Evolutionary conservation across 2,113 vertebrate genomes (phyloP).

Genomic region (Coryphaenoides rupestris): DNA sequence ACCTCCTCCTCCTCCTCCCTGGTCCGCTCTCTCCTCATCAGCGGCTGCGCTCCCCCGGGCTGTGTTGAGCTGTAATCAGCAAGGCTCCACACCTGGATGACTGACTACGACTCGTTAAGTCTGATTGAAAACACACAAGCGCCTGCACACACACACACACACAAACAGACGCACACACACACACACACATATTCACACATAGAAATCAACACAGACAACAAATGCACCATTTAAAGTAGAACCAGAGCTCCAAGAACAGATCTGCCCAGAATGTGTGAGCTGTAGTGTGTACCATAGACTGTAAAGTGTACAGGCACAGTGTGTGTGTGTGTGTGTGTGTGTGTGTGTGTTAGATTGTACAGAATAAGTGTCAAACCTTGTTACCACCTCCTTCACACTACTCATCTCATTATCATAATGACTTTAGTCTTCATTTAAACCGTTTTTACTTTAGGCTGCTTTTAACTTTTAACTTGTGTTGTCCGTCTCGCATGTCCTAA

Average conservation of each 20-base stretch:
- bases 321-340: constrained; percentile 1
- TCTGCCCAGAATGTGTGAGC: constrained; percentile 4
- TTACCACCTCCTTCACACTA: too few species aligned
- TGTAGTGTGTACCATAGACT: constrained; percentile 8
- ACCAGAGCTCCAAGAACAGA: too few species aligned
- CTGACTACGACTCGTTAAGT: constrained; percentile 86
- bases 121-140: constrained; percentile 81
- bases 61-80: constrained; percentile 7
- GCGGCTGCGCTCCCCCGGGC: constrained; percentile 14
- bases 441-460: too few species aligned
- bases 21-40: constrained; percentile 1
- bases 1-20: constrained; percentile 4
- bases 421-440: too few species aligned
- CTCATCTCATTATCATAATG: too few species aligned
- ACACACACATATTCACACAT: constrained; percentile 18
- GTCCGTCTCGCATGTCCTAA: too few species aligned
- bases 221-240: background rate
- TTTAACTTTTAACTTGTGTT: too few species aligned
- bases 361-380: constrained; percentile 5
- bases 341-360: background rate
- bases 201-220: constrained; percentile 14
- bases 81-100: constrained; percentile 83
- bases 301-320: background rate
- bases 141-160: constrained; percentile 5
- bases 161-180: constrained; percentile 15